Percentiles rank a stretch among this genome's conserved stretches.
phyloP scores from a whole-genome alignment of 2,113 vertebrate species.

The Barnardius zonarius region DNA sequence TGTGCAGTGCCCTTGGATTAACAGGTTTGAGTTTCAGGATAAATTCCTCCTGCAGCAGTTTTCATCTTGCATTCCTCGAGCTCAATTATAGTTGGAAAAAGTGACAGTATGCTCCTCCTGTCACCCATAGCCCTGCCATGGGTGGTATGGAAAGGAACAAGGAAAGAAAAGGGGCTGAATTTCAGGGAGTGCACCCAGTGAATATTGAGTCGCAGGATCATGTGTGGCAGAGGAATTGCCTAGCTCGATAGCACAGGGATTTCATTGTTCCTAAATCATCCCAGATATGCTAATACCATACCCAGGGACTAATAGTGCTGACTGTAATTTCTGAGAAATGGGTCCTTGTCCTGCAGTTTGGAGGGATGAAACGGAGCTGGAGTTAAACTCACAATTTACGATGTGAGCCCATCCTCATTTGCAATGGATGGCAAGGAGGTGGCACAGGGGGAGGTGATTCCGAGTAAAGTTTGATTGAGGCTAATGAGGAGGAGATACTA shows the following conservation, averaged over 20 bases:
- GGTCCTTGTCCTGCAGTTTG: not conserved
- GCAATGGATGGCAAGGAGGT: not conserved
- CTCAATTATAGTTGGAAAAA: not conserved
- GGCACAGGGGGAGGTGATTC: not conserved
- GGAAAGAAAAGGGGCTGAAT: not conserved
- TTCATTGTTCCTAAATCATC: constrained; percentile 52
- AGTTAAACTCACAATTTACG: not conserved
- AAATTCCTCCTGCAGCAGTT: not conserved
- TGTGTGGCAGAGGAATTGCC: not conserved
- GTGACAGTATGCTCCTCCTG: not conserved
- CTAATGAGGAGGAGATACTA: not conserved
- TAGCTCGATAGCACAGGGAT: not conserved
- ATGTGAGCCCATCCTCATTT: accelerated
- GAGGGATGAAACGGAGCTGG: not conserved
- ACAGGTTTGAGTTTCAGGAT: not conserved
- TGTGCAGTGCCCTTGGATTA: not conserved
- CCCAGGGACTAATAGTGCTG: constrained; percentile 25
- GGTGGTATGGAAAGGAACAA: not conserved
- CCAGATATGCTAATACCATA: not conserved
- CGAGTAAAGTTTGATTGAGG: not conserved
- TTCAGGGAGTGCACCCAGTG: not conserved
- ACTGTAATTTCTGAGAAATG: constrained; percentile 24
- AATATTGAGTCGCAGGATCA: not conserved
- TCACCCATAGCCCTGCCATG: not conserved
- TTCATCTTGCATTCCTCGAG: not conserved